phyloP scores from a whole-genome alignment of 2,113 vertebrate genomes.

The Paradoxurus hermaphroditus region DNA sequence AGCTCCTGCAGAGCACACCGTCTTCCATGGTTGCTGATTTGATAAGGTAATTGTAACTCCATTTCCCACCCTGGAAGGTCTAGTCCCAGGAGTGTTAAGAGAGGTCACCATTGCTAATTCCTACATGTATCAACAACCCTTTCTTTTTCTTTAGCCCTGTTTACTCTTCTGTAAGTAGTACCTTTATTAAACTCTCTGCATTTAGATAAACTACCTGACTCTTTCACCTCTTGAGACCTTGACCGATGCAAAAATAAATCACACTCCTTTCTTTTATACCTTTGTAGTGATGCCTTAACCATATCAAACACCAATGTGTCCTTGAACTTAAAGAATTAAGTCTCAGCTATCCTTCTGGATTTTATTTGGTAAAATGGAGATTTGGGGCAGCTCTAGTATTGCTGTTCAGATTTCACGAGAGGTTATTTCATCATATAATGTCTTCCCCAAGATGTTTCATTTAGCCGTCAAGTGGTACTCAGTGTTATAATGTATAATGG shows the following conservation, averaged over 20 bases:
- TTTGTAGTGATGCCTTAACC: neutral
- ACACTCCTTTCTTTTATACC: neutral
- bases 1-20: neutral
- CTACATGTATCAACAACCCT: neutral
- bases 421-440: neutral
- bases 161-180: neutral
- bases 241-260: neutral
- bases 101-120: neutral
- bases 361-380: neutral
- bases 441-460: neutral
- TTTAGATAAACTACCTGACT: neutral
- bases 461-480: neutral
- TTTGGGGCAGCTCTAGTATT: neutral
- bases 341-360: neutral
- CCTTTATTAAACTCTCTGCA: neutral
- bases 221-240: neutral
- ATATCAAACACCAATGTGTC: neutral
- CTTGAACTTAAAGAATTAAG: neutral
- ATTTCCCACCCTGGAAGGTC: neutral
- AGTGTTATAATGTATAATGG: neutral
- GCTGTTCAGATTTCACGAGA: neutral
- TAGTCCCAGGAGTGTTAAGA: neutral
- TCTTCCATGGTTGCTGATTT: neutral
- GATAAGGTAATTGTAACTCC: neutral
- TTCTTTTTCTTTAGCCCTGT: neutral